These are phyloP conservation scores for Entomyzon cyanotis DNA, from an alignment of 2,113 vertebrate genomes.

Conservation along the genomic window DNA sequence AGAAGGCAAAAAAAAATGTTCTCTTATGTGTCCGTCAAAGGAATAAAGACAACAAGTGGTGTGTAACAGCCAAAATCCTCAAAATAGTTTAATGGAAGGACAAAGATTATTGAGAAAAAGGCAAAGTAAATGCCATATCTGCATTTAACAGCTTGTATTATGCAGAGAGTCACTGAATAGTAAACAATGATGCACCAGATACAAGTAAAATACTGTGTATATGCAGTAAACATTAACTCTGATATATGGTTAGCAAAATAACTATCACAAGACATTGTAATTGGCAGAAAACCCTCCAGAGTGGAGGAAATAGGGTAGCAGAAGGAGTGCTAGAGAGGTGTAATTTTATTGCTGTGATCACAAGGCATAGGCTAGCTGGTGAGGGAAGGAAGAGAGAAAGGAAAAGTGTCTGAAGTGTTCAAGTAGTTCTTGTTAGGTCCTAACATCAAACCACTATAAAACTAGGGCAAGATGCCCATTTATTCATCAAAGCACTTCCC, in stretches of 20 bases:
- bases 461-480: neutral
- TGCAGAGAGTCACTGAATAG: neutral
- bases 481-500: neutral
- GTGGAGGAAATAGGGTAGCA: neutral
- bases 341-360: neutral
- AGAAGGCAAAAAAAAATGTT: neutral
- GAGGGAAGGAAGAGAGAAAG: neutral
- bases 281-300: neutral
- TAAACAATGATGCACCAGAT: neutral
- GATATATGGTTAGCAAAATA: neutral
- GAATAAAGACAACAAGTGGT: neutral
- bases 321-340: neutral
- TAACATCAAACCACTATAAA: neutral
- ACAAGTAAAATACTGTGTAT: neutral
- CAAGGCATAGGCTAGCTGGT: neutral
- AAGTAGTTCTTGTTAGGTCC: neutral
- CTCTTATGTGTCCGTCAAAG: neutral
- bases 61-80: neutral
- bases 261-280: neutral
- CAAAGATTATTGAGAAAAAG: neutral
- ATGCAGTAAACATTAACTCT: neutral
- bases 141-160: neutral
- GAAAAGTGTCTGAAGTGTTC: neutral
- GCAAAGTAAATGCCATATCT: neutral
- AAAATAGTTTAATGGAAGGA: neutral